Base-by-base conservation (phyloP, 2,888 invertebrate species). In the Athripsodes cinereus region DNA sequence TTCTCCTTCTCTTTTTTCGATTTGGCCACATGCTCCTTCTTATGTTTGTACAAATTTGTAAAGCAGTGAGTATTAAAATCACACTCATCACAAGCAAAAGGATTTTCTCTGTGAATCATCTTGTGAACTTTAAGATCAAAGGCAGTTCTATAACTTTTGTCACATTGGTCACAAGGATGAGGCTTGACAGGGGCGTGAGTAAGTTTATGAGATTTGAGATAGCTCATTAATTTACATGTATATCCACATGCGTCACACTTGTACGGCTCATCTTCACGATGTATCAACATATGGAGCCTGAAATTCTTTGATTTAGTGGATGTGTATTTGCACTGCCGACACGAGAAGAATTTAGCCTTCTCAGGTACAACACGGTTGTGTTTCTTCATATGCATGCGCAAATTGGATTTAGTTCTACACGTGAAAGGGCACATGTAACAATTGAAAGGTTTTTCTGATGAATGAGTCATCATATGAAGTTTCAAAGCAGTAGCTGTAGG, bases 231-330 rank as follows among this genome's bases (percentile, higher is more conserved):
- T 21, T 57, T 57, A 34, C 57, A 57, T 1, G 57, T 57, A 34
- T 57, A 57, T 2, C 57, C 57, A 52, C 78, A 78, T 0, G 75
- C 73, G 60, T 78, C 77, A 65, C 78, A 78, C 62, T 76, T 76
- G 47, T 77, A 78, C 62, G 74, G 66, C 55, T 77, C 78, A 22
- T 74, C 76, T 0, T 70, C 66, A 0, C 77, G 74, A 69, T 78
- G 78, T 55, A 78, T 78, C 62, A 75, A 75, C 58, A 74, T 76
- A 63, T 78, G 78, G 55, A 78, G 78, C 0, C 77, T 74, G 58
- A 78, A 67, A 60, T 75, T 76, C 0, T 76, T 76, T 11, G 77
- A 77, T 13, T 76, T 62, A 8, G 74, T 72, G 0, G 78, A 77
- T 0, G 76, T 73, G 56, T 78, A 78, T 21, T 77, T 75, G 63